Conservation (phyloP, 35 echinoderm and acorn worm genomes). For the Stichopus chloronotus region DNA sequence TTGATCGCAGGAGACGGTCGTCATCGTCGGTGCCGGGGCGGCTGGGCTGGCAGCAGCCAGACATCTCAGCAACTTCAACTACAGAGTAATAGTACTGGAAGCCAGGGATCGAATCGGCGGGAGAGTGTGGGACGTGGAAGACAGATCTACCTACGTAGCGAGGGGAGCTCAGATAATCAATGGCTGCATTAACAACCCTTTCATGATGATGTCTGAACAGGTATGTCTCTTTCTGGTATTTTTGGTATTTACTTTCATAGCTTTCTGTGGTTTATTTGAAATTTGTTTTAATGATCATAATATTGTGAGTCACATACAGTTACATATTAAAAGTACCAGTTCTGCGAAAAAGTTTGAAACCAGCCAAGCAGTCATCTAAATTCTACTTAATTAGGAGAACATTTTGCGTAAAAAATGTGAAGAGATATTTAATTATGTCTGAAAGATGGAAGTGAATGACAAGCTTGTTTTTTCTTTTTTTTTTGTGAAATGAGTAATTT, state of each 20-base stretch:
- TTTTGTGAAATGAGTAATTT: no score
- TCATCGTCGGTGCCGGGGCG: constrained; percentile 85
- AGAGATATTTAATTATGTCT: no score
- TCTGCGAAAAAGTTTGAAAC: no score
- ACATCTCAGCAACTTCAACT: constrained; percentile 81
- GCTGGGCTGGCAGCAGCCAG: constrained; percentile 87
- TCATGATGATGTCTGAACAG: constrained; percentile 97
- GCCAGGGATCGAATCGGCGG: constrained; percentile 87
- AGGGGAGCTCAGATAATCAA: constrained; percentile 97
- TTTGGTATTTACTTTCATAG: background rate
- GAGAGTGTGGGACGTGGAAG: constrained; percentile 87
- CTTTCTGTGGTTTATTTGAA: no score
- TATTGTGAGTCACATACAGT: no score
- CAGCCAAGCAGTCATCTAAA: no score
- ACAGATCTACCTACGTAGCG: constrained; percentile 61
- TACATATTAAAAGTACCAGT: no score
- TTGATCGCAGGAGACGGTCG: constrained; percentile 62
- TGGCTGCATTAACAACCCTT: constrained; percentile 96
- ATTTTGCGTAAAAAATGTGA: no score
- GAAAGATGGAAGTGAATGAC: no score
- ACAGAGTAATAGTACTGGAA: constrained; percentile 81
- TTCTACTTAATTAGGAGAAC: no score
- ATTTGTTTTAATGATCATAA: no score
- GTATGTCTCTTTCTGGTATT: constrained; percentile 37
- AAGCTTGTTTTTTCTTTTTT: no score